These are phyloP conservation scores for Stenoptilia bipunctidactyla DNA, from an alignment of 2,888 invertebrate species.

Conservation along the genomic window DNA sequence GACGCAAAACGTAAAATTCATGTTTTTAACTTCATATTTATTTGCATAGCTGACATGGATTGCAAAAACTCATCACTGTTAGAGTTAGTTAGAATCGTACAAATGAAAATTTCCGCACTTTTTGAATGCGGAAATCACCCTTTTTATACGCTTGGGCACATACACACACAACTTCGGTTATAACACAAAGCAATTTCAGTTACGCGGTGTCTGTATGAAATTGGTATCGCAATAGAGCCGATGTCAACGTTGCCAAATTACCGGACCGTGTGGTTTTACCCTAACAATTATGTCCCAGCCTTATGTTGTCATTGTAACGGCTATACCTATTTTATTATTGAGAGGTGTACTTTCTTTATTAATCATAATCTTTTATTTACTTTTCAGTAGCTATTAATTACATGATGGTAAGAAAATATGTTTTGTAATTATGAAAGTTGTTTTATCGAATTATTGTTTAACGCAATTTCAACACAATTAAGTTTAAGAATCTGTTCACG, in stretches of 20 bases:
- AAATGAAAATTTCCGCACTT: constrained; percentile 1
- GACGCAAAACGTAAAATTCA: too few relatives aligned
- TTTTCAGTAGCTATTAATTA: too few relatives aligned
- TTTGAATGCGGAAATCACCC: constrained; percentile 1
- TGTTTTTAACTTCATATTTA: too few relatives aligned
- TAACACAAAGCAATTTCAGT: constrained; percentile 16
- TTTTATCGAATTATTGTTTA: too few relatives aligned
- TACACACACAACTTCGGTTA: neutral
- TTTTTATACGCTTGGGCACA: neutral
- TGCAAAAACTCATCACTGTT: neutral
- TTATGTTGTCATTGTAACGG: too few relatives aligned
- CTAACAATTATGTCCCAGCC: constrained; percentile 7
- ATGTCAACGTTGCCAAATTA: constrained; percentile 9
- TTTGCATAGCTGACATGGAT: neutral
- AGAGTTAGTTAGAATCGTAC: neutral
- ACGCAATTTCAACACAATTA: too few relatives aligned
- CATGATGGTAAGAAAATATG: too few relatives aligned
- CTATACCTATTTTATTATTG: too few relatives aligned
- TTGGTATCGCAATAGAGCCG: constrained; percentile 4
- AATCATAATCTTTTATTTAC: too few relatives aligned
- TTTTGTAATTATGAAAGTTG: too few relatives aligned
- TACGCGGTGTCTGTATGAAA: constrained; percentile 12
- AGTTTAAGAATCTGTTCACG: too few relatives aligned
- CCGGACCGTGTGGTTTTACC: constrained; percentile 5
- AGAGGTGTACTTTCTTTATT: too few relatives aligned